Base-by-base conservation (phyloP, 2,888 invertebrate genomes). In the Lampropteryx suffumata region DNA sequence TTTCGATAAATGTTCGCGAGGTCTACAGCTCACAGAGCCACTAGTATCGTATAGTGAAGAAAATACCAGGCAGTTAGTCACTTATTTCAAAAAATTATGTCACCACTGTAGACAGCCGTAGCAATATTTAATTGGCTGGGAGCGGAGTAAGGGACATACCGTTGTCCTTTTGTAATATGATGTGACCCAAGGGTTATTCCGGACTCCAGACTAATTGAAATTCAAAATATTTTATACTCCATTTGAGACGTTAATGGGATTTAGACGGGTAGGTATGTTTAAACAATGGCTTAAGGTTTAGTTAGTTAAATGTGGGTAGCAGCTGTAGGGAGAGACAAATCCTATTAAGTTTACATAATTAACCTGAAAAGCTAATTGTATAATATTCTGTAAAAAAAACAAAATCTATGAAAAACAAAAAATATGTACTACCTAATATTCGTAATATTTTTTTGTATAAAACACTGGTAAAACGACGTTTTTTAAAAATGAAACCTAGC, bases 141-240 rank as follows among this genome's bases (percentile, higher is more conserved):
- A 57, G 67, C 69, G 57, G 71, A 64, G 73, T 72, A 75, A 69
- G 71, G 63, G 69, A 48, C 56, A 55, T 64, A 49, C 55, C 63
- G 76, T 67, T 80, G 84, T 83, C 83, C 79, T 84, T 86, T 85
- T 84, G 79, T 82, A 73, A 74, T 68, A 69, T 71, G 78, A 83
- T 62, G 74, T 78, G 74, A 79, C 71, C 76, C 71, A 74, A 74
- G 81, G 81, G 72, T 75, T 64, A 69, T 65, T 73, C 67, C 65
- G 67, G 69, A 73, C 73, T 73, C 67, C 65, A 67, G 69, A 73
- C 73, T 83, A 83, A 86, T 86, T 86, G 81, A 81, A 84, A 84
- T 83, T 80, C 77, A 75, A 79, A 78, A 77, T 82, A 79, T 80
- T 80, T 77, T 75, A 69, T 71, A 72, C 70, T 69, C 73, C 66